phyloP scores from a whole-genome alignment of 2,888 invertebrate species.

The Apodemia zela region DNA sequence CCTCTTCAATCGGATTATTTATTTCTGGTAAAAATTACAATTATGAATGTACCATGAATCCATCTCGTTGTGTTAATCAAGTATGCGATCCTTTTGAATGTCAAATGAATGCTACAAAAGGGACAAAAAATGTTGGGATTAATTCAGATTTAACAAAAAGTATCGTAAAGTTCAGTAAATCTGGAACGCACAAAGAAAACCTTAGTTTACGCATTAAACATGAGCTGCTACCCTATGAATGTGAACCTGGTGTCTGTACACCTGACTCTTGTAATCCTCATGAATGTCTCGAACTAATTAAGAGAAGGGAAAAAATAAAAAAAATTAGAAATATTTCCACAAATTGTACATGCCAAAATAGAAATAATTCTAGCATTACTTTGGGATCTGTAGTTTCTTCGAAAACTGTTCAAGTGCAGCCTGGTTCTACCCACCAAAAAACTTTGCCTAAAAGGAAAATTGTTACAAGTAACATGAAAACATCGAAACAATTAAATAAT shows the following conservation, averaged over 20 bases:
- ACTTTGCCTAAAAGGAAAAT: constrained; percentile 1
- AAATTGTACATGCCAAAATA: constrained; percentile 31
- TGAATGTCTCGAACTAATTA: constrained; percentile 38
- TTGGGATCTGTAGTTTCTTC: constrained; percentile 24
- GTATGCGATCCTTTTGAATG: background rate
- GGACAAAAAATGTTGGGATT: background rate
- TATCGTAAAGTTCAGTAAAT: background rate
- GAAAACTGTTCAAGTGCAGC: constrained; percentile 33
- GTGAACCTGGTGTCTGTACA: constrained; percentile 41
- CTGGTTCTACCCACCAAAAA: background rate
- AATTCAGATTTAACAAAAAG: background rate
- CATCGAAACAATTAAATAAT: constrained; percentile 3
- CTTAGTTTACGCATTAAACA: constrained; percentile 18
- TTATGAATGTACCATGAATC: background rate
- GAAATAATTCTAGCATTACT: constrained; percentile 37
- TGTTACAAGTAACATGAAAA: background rate
- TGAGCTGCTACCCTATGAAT: constrained; percentile 37
- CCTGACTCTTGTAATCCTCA: constrained; percentile 42
- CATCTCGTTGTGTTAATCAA: background rate
- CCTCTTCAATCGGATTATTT: constrained; percentile 1
- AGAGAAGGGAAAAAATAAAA: constrained; percentile 30
- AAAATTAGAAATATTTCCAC: constrained; percentile 28
- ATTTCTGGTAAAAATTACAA: background rate
- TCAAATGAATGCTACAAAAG: background rate
- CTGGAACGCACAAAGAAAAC: background rate